Base-by-base conservation (phyloP, 2,888 invertebrate species). In the Iselma pallidipennis region DNA sequence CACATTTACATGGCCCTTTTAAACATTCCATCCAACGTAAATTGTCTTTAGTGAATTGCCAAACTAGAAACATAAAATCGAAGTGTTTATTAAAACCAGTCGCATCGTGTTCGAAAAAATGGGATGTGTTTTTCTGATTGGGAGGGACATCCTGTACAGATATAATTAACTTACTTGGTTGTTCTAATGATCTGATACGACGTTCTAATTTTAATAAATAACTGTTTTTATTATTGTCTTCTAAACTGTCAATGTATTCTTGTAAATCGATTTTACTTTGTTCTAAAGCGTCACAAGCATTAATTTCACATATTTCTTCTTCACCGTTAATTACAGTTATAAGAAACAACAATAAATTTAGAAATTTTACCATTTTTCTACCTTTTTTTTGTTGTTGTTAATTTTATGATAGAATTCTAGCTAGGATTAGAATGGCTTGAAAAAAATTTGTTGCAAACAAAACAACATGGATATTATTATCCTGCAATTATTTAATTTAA, bases 151-250 rank as follows among this genome's bases (percentile, higher is more conserved):
- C n/a, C n/a, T n/a, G n/a, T n/a, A n/a, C n/a, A n/a, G n/a, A n/a
- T n/a, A n/a, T n/a, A 55, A 19, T 48, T 19, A 42, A 67, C 75
- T 77, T 78, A 89, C 91, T 86, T 71, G 90, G 85, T 77, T 90
- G 89, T 79, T 91, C 91, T 59, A 91, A 85, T 6, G 90, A 88
- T 61, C 88, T 81, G 21, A 91, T 78, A 61, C 90, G 80, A 45
- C 89, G 83, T 66, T 90, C 90, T 50, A 90, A 77, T 67, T 85
- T 84, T 49, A 84, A 77, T 79, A 87, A 82, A 60, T 84, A 83
- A 55, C 69, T 68, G 23, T 64, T 69, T 25, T 65, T 60, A 55
- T 84, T 84, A 1, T 76, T 76, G 10, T 76, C 74, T 25, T 74
- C 74, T 51, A 74, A 67, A 56, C 66, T 72, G 56, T 76, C 75